Evolutionary conservation across 2,113 vertebrate genomes (phyloP).

Genomic region (Alaudala cheleensis): DNA sequence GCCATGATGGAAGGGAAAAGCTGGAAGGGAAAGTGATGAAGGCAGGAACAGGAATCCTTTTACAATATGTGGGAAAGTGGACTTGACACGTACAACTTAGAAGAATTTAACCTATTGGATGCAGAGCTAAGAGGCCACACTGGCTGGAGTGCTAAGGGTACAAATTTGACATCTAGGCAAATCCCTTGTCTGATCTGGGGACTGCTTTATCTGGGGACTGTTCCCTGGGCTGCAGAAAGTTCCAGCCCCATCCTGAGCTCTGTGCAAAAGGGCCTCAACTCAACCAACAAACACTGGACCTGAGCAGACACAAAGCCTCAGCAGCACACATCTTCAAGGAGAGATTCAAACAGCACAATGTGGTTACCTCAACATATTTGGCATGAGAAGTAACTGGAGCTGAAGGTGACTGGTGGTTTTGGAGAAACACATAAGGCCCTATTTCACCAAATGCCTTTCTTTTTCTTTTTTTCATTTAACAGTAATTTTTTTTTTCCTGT

Average conservation of each 20-base stretch:
- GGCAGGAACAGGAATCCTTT: neutral
- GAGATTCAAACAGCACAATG: neutral
- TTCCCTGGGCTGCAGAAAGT: neutral
- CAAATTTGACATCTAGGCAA: neutral
- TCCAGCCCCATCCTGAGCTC: neutral
- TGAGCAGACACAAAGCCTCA: neutral
- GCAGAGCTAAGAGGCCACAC: neutral
- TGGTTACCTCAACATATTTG: constrained; percentile 19
- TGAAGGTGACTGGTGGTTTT: constrained; percentile 42
- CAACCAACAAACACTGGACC: neutral
- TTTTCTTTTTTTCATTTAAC: neutral
- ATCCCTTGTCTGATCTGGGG: neutral
- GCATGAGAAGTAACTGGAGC: neutral
- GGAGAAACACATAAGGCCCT: neutral
- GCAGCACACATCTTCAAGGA: neutral
- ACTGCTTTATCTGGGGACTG: neutral
- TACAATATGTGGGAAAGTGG: neutral
- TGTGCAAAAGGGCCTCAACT: neutral
- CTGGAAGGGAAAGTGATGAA: neutral
- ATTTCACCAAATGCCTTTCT: constrained; percentile 1
- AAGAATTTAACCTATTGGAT: neutral
- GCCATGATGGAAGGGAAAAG: neutral
- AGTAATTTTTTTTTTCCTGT: neutral
- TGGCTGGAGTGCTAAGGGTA: constrained; percentile 23
- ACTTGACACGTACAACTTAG: neutral